Evolutionary conservation across 2,888 invertebrate genomes (phyloP).

Genomic region (Cerastis leucographa): DNA sequence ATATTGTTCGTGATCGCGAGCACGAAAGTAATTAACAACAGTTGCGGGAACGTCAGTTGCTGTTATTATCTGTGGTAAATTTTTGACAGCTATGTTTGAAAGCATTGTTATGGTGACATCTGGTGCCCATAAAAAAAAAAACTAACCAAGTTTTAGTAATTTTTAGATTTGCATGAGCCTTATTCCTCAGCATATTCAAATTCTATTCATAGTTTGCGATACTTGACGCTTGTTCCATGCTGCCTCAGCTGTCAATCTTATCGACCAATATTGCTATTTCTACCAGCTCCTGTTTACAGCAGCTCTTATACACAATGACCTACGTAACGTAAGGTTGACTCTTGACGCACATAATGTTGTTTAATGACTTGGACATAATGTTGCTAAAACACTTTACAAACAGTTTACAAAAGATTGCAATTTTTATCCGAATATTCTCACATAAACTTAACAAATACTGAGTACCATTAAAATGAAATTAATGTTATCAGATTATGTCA

Average conservation of each 20-base stretch:
- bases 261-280: background rate
- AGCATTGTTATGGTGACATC: conserved; percentile 48
- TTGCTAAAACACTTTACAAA: background rate
- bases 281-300: background rate
- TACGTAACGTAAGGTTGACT: background rate
- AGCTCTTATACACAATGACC: background rate
- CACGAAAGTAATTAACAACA: conserved; percentile 82
- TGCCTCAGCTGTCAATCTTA: background rate
- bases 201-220: background rate
- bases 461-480: conserved; percentile 11
- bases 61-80: conserved; percentile 69
- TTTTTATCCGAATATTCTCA: conserved; percentile 35
- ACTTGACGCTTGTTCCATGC: background rate
- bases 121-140: conserved; percentile 22
- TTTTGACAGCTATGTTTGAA: conserved; percentile 54
- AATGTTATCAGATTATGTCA: conserved; percentile 54
- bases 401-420: conserved; percentile 6
- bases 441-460: conserved; percentile 21
- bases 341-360: conserved; percentile 2
- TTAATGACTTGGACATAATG: background rate
- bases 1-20: conserved; percentile 80
- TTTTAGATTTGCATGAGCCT: background rate
- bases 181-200: background rate
- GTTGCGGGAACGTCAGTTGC: conserved; percentile 75
- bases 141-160: background rate